phyloP scores from a whole-genome alignment of 2,888 invertebrate genomes.

The Drosophila neotestacea region DNA sequence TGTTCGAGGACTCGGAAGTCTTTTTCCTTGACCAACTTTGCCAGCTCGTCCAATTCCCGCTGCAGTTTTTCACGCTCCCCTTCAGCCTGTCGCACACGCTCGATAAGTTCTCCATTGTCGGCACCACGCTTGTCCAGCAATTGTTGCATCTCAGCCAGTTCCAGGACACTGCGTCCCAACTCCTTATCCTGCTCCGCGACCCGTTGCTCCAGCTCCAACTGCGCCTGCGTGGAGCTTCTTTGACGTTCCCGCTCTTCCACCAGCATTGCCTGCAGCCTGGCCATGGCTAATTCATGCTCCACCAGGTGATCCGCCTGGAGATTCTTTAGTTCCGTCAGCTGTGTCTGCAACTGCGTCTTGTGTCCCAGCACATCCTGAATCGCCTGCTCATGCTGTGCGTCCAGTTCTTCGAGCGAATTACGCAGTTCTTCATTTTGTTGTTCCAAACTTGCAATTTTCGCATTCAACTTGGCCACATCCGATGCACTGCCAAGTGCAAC shows the following conservation, averaged over 20 bases:
- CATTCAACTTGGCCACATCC: conserved; percentile 78
- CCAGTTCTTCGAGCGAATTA: conserved; percentile 89
- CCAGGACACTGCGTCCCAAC: conserved; percentile 68
- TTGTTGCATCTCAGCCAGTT: conserved; percentile 75
- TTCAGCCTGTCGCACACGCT: conserved; percentile 73
- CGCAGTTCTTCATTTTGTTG: conserved; percentile 86
- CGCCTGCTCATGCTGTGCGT: conserved; percentile 90
- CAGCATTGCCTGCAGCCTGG: conserved; percentile 64
- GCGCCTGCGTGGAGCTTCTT: conserved; percentile 49
- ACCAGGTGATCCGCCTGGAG: conserved; percentile 71
- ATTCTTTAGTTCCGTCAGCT: conserved; percentile 85
- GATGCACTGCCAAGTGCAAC: conserved; percentile 35
- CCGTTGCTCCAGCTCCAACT: conserved; percentile 61
- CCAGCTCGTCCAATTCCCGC: conserved; percentile 74
- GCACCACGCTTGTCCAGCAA: conserved; percentile 78
- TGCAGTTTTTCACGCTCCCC: conserved; percentile 78
- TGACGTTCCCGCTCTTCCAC: conserved; percentile 51
- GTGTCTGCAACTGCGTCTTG: conserved; percentile 87
- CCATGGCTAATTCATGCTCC: conserved; percentile 72
- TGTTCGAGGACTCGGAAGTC: conserved; percentile 78
- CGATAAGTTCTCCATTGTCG: conserved; percentile 78
- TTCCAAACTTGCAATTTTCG: conserved; percentile 85
- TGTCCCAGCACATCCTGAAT: conserved; percentile 87
- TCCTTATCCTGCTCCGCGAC: conserved; percentile 76
- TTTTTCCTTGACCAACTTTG: conserved; percentile 72